These are phyloP conservation scores for Holothuria glaberrima DNA, from an alignment of 35 echinoderm and acorn worm species.

Conservation along the genomic window DNA sequence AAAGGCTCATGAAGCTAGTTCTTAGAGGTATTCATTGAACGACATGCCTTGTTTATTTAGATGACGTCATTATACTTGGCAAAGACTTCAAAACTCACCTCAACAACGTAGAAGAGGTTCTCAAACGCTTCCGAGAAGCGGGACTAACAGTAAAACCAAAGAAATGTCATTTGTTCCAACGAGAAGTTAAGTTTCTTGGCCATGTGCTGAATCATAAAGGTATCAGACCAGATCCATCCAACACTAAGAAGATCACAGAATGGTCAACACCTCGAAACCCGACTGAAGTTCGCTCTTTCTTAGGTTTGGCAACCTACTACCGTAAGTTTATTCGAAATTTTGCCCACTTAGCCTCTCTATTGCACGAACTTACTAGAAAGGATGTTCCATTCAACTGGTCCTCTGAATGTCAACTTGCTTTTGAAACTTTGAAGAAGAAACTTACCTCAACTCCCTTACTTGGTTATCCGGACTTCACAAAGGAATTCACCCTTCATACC, in stretches of 20 bases:
- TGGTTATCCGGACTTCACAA: constrained; percentile 19
- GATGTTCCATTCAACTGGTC: constrained; percentile 39
- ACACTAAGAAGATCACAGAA: constrained; percentile 29
- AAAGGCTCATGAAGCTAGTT: constrained; percentile 54
- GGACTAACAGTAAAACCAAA: constrained; percentile 58
- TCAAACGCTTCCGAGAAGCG: constrained; percentile 27
- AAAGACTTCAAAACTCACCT: constrained; percentile 47
- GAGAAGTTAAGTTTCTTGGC: constrained; percentile 39
- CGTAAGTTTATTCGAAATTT: constrained; percentile 54
- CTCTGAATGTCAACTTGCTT: constrained; percentile 33
- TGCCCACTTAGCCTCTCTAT: constrained; percentile 46
- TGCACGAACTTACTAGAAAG: too few relatives aligned
- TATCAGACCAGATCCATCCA: constrained; percentile 45
- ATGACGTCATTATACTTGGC: constrained; percentile 58
- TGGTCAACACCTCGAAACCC: constrained; percentile 35
- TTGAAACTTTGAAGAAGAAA: constrained; percentile 34
- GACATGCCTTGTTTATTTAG: constrained; percentile 48
- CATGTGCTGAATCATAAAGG: constrained; percentile 56
- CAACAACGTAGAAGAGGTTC: constrained; percentile 15
- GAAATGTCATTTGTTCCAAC: constrained; percentile 63
- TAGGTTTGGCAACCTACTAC: constrained; percentile 63
- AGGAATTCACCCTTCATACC: constrained; percentile 24
- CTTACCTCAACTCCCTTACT: constrained; percentile 46
- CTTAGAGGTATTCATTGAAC: constrained; percentile 52
- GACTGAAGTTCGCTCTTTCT: constrained; percentile 37